Evolutionary conservation across 2,113 vertebrate species (phyloP), one percentile per base, ranked within the genome.

Genomic region (Lates calcarifer): DNA sequence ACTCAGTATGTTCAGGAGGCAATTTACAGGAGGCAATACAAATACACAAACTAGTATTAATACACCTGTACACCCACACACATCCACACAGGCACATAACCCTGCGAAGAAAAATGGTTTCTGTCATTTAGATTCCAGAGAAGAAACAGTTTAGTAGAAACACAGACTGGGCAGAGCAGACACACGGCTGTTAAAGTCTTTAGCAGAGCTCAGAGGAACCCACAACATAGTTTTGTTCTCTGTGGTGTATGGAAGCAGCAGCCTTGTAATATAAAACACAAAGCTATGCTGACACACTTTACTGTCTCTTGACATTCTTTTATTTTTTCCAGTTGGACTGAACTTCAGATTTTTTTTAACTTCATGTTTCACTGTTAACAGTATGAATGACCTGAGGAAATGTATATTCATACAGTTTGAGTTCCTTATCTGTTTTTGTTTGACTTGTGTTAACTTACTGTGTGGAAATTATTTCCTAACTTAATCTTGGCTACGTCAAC

Each of bases 251-350:
- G 60, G 79, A 85, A 88, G 37, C 78, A 77, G 80, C 81, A 85
- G 86, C 56, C 71, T 86, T 86, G 87, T 90, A 88, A 85, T 85
- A 88, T 68, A 90, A 91, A 90, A 89, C 84, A 74, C 73, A 49
- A 75, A 78, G 28, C 71, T 78, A 53, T 65, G 68, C 75, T 77
- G 71, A 83, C 81, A 87, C 55, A 63, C 55, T 47, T 75, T 18
- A 24, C 57, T 31, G 66, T 55, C 85, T 67, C 64, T 68, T 55
- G 15, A 58, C 28, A 28, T 65, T 37, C 61, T 24, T 72, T 18
- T 77, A 6, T 29, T 43, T 74, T 83, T 66, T 77, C 31, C 33
- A 35, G 43, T 57, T 41, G 41, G n/a, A 45, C 41, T 12, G 20
- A 17, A 51, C 29, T 68, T 18, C 6, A 2, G 45, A 31, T 33